phyloP scores from a whole-genome alignment of 2,797 vertebrate species.

The Threskiornis aethiopicus region DNA sequence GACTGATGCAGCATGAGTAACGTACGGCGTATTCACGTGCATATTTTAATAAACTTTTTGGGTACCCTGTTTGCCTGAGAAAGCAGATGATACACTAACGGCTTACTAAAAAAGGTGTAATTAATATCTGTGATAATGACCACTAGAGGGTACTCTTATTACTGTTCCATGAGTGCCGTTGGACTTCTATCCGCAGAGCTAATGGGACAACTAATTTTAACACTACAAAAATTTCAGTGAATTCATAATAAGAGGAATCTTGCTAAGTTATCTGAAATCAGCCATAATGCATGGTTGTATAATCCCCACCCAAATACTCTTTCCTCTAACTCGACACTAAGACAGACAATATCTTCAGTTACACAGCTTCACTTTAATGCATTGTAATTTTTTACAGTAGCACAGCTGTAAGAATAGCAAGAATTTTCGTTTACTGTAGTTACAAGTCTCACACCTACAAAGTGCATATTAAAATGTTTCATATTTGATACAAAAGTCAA shows the following conservation, averaged over 20 bases:
- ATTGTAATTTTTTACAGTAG: background rate
- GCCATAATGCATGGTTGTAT: background rate
- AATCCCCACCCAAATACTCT: background rate
- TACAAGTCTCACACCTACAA: background rate
- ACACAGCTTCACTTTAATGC: background rate
- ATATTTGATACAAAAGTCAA: background rate
- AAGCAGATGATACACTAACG: background rate
- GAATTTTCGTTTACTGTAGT: background rate
- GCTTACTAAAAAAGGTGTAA: background rate
- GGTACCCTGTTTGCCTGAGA: background rate
- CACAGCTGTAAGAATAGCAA: background rate
- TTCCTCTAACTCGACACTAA: background rate
- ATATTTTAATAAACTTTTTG: background rate
- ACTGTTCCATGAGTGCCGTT: background rate
- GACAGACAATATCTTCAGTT: background rate
- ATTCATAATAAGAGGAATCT: background rate
- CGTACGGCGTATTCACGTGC: background rate
- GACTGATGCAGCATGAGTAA: background rate
- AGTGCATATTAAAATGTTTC: background rate
- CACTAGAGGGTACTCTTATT: slow-evolving; percentile 45
- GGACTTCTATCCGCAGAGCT: background rate
- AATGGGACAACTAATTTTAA: background rate
- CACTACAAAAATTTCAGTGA: background rate
- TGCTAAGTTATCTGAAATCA: background rate
- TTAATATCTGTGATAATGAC: background rate